Conservation (phyloP, 1,140 invertebrate species). For the Diabrotica undecimpunctata region DNA sequence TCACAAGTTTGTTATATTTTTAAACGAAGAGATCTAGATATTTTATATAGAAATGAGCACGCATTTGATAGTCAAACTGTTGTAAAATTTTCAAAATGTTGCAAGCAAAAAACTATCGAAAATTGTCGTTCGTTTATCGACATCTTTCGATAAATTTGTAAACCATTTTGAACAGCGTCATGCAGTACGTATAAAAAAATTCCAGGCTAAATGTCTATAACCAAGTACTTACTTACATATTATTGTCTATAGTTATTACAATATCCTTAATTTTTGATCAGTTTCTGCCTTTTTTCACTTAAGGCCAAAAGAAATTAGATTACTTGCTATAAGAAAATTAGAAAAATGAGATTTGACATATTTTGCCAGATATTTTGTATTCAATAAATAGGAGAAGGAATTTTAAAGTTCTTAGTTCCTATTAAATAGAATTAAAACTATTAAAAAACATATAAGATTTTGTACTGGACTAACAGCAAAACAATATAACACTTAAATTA, state of each 20-base stretch:
- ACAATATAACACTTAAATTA: too few species aligned
- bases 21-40: not conserved
- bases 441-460: too few species aligned
- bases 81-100: slow-evolving; percentile 1
- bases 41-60: not conserved
- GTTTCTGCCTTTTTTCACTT: slow-evolving; percentile 9
- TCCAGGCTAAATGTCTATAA: not conserved
- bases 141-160: not conserved
- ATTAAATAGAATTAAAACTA: too few species aligned
- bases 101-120: not conserved
- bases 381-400: too few species aligned
- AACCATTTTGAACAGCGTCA: not conserved
- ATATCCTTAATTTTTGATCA: slow-evolving; percentile 11
- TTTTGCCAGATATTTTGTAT: too few species aligned
- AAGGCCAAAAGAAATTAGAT: not conserved
- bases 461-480: too few species aligned
- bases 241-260: slow-evolving; percentile 15
- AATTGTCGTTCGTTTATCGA: not conserved
- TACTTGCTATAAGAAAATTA: too few species aligned
- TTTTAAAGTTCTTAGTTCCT: too few species aligned
- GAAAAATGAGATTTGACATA: too few species aligned
- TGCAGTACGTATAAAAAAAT: slow-evolving; percentile 1
- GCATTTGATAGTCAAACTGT: slow-evolving; percentile 1
- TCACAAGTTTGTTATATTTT: too few species aligned
- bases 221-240: slow-evolving; percentile 4